Conservation (phyloP, 2,113 vertebrate genomes). For the Syrrhaptes paradoxus region DNA sequence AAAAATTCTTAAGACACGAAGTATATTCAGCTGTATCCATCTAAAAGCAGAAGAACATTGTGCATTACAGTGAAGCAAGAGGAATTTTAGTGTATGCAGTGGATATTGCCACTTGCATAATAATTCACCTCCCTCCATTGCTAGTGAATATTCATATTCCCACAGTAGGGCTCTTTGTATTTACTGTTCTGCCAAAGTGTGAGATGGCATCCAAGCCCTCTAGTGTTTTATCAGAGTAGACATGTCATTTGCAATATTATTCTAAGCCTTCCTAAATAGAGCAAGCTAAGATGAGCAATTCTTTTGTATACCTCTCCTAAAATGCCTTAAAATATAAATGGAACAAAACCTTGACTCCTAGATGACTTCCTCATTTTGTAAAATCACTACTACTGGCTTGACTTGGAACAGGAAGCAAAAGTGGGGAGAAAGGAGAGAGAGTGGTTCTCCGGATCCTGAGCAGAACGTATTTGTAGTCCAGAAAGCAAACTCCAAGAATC, state of each 20-base stretch:
- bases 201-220: conserved; percentile 54
- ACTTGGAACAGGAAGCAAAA: background rate
- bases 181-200: conserved; percentile 32
- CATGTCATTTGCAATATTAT: conserved; percentile 28
- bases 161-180: conserved; percentile 46
- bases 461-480: background rate
- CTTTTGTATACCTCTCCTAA: background rate
- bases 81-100: conserved; percentile 57
- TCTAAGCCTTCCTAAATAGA: conserved; percentile 30
- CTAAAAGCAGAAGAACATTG: conserved; percentile 12
- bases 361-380: background rate
- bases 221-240: conserved; percentile 63
- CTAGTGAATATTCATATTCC: conserved; percentile 78
- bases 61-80: conserved; percentile 51
- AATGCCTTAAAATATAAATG: background rate
- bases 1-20: background rate
- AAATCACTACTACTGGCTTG: background rate
- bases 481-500: background rate
- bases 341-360: background rate
- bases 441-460: background rate
- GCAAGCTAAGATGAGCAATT: conserved; percentile 6
- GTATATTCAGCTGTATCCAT: conserved; percentile 1
- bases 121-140: conserved; percentile 59
- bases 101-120: conserved; percentile 73
- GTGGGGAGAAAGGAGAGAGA: background rate